These are phyloP conservation scores for Allenopithecus nigroviridis DNA, from an alignment of 2,797 vertebrate species.

Conservation along the genomic window DNA sequence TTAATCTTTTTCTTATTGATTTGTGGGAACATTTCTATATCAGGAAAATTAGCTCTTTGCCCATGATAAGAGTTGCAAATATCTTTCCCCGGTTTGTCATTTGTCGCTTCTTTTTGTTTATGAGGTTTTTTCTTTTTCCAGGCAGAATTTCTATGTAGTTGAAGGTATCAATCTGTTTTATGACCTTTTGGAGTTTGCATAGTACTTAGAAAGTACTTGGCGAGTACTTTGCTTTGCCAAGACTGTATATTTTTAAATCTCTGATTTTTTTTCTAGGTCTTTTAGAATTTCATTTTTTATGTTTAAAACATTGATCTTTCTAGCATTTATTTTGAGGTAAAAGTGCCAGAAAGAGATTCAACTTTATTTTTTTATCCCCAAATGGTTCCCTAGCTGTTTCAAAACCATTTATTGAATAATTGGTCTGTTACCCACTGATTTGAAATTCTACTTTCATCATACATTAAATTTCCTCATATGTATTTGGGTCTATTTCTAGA, in stretches of 20 bases:
- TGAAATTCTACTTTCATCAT: background rate
- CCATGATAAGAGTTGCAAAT: constrained; percentile 8
- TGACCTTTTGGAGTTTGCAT: background rate
- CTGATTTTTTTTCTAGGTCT: constrained; percentile 22
- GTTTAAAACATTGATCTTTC: constrained; percentile 66
- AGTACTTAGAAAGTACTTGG: constrained; percentile 65
- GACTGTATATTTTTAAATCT: constrained; percentile 60
- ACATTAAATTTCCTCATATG: background rate
- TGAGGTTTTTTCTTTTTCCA: background rate
- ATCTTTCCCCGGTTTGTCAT: constrained; percentile 19
- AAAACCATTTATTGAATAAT: constrained; percentile 55
- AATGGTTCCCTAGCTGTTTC: constrained; percentile 28
- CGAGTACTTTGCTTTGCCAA: background rate
- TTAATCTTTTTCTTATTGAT: constrained; percentile 17
- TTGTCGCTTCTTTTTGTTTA: background rate
- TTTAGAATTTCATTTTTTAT: constrained; percentile 64
- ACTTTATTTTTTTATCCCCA: constrained; percentile 21
- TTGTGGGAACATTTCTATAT: constrained; percentile 16
- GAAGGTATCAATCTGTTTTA: constrained; percentile 47
- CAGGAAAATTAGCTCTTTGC: constrained; percentile 58
- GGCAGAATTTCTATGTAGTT: background rate
- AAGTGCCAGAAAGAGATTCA: constrained; percentile 57
- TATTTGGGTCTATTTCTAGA: background rate
- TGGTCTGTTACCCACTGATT: constrained; percentile 28
- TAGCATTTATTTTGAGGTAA: constrained; percentile 66